Base-by-base conservation (phyloP, 2,797 vertebrate species). In the Picus viridis region DNA sequence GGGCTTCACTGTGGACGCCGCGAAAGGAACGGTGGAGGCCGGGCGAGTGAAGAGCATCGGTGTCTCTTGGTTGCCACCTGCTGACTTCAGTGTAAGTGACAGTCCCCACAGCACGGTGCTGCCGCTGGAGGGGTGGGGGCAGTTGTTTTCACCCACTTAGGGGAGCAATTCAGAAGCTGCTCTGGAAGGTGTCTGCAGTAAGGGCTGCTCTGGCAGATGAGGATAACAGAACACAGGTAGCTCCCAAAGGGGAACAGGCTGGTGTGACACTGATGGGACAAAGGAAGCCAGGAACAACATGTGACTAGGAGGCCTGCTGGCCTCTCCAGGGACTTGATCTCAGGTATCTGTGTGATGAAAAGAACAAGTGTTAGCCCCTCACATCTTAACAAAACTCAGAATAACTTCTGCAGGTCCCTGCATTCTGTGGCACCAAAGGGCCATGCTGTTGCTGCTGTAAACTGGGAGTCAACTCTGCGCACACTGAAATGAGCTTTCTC, bases 31-130 rank as follows among this genome's bases (percentile, higher is more conserved):
- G 0, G 91, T 99, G 70, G 98, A 99, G 17, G 81, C 97, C 0
- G 98, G 98, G 8, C 97, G 97, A 59, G 97, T 89, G 29, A 97
- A 97, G 72, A 43, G 96, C 89, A 96, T 99, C 97, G 95, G 73
- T 19, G 91, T 99, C 91, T 98, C 97, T 6, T 99, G 99, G 99
- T 95, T 93, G 30, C 99, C 99, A 1, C 97, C 96, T 74, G 95
- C 92, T 18, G 98, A 97, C 73, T 97, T 97, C 29, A 94, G 96
- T 15, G 98, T 99, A 92, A 88, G 98, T 97, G 67, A 72, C 79
- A 67, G 45, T 5, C 11, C 34, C 43, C 30, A 1, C 45, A 26
- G 53, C 56, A 0, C 3, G 4, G 3, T 5, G 32, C 59, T 62
- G 36, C 47, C 32, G 9, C 34, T 12, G 22, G 26, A 10, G 16